Conservation (phyloP, 2,113 vertebrate genomes). For the Onychostruthus taczanowskii region DNA sequence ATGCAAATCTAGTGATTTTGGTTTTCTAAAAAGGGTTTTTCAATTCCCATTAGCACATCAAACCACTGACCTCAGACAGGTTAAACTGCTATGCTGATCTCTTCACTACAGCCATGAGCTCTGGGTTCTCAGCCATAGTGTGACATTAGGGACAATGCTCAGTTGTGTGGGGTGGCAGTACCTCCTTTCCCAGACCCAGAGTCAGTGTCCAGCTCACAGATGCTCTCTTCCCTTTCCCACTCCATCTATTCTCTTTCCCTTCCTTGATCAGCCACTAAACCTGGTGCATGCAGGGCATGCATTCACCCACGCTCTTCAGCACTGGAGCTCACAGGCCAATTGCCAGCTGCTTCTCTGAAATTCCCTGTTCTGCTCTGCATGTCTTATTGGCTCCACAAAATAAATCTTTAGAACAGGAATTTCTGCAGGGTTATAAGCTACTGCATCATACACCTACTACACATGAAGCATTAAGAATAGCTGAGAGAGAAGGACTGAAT, state of each 20-base stretch:
- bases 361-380: background rate
- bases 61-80: background rate
- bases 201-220: background rate
- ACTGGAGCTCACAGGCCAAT: background rate
- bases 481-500: background rate
- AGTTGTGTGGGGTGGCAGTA: background rate
- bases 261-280: background rate
- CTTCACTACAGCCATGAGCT: background rate
- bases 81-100: background rate
- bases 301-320: background rate
- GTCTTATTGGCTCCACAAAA: background rate
- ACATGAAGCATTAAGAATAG: background rate
- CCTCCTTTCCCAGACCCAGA: background rate
- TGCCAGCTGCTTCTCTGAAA: background rate
- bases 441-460: background rate
- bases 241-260: background rate
- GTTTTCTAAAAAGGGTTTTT: constrained; percentile 5
- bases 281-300: background rate
- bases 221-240: background rate
- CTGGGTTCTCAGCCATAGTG: background rate
- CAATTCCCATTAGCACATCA: background rate
- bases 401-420: background rate
- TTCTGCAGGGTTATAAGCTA: background rate
- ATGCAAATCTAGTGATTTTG: constrained; percentile 1
- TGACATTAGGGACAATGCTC: background rate